Evolutionary conservation across 2,888 invertebrate species (phyloP).

Genomic region (Morpho helenor): DNA sequence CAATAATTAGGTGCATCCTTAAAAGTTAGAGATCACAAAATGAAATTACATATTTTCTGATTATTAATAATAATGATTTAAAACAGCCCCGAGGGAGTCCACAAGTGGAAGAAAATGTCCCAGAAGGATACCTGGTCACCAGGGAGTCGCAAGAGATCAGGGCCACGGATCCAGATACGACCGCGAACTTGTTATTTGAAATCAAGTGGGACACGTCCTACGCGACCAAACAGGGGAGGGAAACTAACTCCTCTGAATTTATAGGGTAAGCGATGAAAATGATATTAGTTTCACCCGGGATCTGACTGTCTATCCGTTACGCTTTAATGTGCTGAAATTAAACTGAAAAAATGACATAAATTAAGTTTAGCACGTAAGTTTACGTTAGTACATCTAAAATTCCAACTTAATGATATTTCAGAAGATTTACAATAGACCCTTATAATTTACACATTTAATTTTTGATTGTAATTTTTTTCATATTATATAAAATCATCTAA

Average conservation of each 20-base stretch:
- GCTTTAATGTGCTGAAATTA: too few relatives aligned
- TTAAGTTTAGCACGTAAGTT: too few relatives aligned
- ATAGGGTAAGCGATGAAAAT: conserved; percentile 38
- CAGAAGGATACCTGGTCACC: conserved; percentile 52
- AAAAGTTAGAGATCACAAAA: neutral
- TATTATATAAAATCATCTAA: too few relatives aligned
- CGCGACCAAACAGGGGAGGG: conserved; percentile 78
- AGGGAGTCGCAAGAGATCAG: conserved; percentile 56
- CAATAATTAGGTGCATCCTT: too few relatives aligned
- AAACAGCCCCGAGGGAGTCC: conserved; percentile 66
- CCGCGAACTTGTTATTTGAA: conserved; percentile 73
- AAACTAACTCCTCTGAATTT: conserved; percentile 46
- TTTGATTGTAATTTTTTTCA: too few relatives aligned
- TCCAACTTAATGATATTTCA: too few relatives aligned
- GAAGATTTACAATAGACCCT: too few relatives aligned
- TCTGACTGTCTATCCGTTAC: too few relatives aligned
- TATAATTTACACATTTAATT: too few relatives aligned
- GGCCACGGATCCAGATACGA: conserved; percentile 80
- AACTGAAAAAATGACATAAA: too few relatives aligned
- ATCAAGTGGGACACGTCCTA: conserved; percentile 80
- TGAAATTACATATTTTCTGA: neutral
- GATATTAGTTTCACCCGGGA: neutral
- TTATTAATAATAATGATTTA: neutral
- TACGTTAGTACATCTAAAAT: too few relatives aligned
- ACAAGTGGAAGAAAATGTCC: conserved; percentile 77